phyloP scores from a whole-genome alignment of 2,113 vertebrate species.

The Propithecus coquereli region DNA sequence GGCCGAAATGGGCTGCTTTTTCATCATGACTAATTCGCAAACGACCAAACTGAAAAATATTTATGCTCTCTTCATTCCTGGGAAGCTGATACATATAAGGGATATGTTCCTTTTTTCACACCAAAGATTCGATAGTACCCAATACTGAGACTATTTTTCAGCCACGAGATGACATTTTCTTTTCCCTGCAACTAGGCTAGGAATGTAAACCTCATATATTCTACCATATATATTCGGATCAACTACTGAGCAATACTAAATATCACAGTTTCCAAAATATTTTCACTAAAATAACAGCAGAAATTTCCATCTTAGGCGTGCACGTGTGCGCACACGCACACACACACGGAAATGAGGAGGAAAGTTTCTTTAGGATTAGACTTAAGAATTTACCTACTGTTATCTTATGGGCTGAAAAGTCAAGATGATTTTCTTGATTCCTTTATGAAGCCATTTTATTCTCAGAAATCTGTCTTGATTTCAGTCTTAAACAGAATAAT shows the following conservation, averaged over 20 bases:
- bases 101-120: background rate
- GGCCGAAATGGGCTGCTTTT: background rate
- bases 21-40: slow-evolving; percentile 57
- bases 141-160: slow-evolving; percentile 42
- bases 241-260: background rate
- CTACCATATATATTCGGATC: background rate
- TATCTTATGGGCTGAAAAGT: background rate
- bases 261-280: background rate
- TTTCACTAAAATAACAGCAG: background rate
- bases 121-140: slow-evolving; percentile 7
- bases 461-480: background rate
- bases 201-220: background rate
- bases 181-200: background rate
- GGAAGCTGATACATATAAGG: background rate
- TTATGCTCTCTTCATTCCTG: background rate
- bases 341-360: background rate
- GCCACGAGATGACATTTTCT: background rate
- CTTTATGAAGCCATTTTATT: background rate
- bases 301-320: background rate
- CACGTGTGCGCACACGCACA: background rate
- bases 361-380: background rate
- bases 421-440: background rate
- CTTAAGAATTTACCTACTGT: background rate
- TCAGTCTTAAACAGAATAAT: background rate
- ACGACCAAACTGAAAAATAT: slow-evolving; percentile 48